phyloP scores from a whole-genome alignment of 2,113 vertebrate genomes.

The Charina bottae region DNA sequence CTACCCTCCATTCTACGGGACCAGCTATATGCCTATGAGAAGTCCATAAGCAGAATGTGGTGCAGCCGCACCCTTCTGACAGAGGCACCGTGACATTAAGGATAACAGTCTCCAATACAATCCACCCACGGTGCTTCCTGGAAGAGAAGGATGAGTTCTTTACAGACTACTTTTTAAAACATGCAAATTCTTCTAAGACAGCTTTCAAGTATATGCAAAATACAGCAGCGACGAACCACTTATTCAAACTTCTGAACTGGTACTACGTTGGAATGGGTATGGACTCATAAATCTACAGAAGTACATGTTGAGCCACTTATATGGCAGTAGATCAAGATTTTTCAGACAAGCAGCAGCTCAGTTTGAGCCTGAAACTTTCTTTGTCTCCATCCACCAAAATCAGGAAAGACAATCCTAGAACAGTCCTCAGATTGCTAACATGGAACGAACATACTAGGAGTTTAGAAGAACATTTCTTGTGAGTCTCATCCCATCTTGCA shows the following conservation, averaged over 20 bases:
- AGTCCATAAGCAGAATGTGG: background rate
- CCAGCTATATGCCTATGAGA: background rate
- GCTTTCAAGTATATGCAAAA: background rate
- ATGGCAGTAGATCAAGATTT: background rate
- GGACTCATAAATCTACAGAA: background rate
- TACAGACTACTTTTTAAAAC: background rate
- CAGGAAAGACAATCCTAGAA: too few relatives aligned
- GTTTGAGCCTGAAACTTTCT: background rate
- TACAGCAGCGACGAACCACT: background rate
- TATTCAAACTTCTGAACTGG: background rate
- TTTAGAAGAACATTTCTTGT: too few relatives aligned
- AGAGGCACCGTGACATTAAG: background rate
- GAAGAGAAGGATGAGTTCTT: background rate
- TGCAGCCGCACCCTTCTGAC: background rate
- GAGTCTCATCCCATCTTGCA: too few relatives aligned
- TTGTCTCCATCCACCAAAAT: background rate
- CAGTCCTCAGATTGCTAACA: too few relatives aligned
- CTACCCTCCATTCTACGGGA: background rate
- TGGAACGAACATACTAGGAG: too few relatives aligned
- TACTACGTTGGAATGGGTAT: background rate
- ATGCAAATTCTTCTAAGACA: background rate
- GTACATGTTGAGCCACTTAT: background rate
- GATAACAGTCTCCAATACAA: background rate
- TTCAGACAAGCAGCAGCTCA: background rate
- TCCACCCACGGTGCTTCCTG: background rate